Evolutionary conservation across 2,888 invertebrate genomes (phyloP).

Genomic region (Crocallis elinguaria): DNA sequence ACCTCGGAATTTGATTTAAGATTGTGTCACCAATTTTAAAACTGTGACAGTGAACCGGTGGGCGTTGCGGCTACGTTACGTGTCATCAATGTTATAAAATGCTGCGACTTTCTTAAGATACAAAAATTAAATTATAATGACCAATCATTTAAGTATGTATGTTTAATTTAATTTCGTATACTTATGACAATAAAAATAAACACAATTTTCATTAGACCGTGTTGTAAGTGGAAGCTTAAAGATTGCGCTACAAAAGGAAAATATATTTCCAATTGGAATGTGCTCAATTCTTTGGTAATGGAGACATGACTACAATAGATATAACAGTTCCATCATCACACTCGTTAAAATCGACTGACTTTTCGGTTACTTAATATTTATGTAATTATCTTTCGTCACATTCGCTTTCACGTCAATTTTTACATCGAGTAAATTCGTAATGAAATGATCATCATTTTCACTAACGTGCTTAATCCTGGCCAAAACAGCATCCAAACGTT

Average conservation of each 20-base stretch:
- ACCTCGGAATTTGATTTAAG: slow-evolving; percentile 43
- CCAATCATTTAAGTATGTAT: slow-evolving; percentile 8
- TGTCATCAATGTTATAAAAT: slow-evolving; percentile 34
- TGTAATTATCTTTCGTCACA: slow-evolving; percentile 50
- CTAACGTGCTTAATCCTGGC: slow-evolving; percentile 33
- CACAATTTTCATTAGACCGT: too few relatives aligned
- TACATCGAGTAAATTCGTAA: slow-evolving; percentile 41
- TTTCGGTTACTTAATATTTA: slow-evolving; percentile 42
- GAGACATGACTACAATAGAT: slow-evolving; percentile 7
- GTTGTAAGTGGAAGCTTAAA: neutral
- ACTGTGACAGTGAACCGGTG: slow-evolving; percentile 29
- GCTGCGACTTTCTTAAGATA: slow-evolving; percentile 25
- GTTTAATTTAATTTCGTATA: too few relatives aligned
- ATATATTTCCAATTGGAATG: neutral
- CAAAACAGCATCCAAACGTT: slow-evolving; percentile 13
- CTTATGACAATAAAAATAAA: too few relatives aligned
- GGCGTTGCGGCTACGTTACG: slow-evolving; percentile 35
- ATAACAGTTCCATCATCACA: neutral
- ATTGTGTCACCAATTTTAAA: slow-evolving; percentile 32
- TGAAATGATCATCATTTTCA: slow-evolving; percentile 46
- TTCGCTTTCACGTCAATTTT: slow-evolving; percentile 52
- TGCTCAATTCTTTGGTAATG: neutral
- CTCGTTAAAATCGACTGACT: neutral
- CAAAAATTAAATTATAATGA: slow-evolving; percentile 5
- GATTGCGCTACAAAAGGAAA: neutral